Evolutionary conservation across 2,888 invertebrate genomes (phyloP), one percentile per base, ranked within the genome.

Genomic region (Zonitis immaculata): DNA sequence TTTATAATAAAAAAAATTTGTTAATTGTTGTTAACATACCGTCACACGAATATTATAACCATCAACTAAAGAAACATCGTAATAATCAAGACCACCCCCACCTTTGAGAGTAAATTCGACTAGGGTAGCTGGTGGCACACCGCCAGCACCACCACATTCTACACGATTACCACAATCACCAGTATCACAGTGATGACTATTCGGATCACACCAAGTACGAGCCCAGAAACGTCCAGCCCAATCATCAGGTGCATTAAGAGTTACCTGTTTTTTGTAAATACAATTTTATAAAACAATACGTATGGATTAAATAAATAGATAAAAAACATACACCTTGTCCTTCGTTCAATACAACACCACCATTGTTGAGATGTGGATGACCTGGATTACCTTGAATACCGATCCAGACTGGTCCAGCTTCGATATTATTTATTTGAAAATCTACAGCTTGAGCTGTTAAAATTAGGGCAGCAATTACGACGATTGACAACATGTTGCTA

Each of bases 41-140:
- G 65, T 54, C 4, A 69, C 65, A 16, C 72, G 66, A 14, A 75
- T 58, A 60, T 78, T 78, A 69, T 74, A 79, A 12, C 79, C 80
- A 60, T 79, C 77, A 22, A 76, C 76, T n/a, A 78, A 55, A 39
- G 75, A 76, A 48, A 79, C 66, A 59, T 77, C 76, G 63, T 79
- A 80, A 63, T 68, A 76, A 59, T 78, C 78, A 47, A 68, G 63
- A 14, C 69, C 69, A 14, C 55, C 53, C 30, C 69, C 69, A 3
- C 69, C 71, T 32, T 67, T 68, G n/a, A 77, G 63, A 6, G 74
- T 75, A 49, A 79, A 71, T 62, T 78, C 76, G 9, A 74, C 77
- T 12, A 76, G 61, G 6, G 77, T 69, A 8, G 66, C 75, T 30
- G 78, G 77, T 6, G 77, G 76, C 14, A 59, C 67, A 16, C 76